Base-by-base conservation (phyloP, 2,888 invertebrate species). In the Acanthoscelides obtectus region DNA sequence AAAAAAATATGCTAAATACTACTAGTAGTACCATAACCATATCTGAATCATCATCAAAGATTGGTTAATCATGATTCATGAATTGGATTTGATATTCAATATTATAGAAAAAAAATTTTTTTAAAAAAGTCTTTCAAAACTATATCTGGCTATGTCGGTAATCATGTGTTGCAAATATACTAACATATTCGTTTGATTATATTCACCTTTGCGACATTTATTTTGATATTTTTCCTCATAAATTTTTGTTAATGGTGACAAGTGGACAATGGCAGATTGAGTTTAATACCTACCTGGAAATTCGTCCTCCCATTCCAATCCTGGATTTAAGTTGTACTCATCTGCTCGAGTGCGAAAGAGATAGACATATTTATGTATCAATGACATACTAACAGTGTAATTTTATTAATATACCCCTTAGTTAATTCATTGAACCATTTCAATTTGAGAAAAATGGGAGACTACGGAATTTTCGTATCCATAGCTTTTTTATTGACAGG, bases 221-320 rank as follows among this genome's bases (percentile, higher is more conserved):
- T 17, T 45, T 45, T 12, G 45, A 45, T 45, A 12, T 6, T 6
- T 25, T 45, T 45, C 12, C 17, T 45, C 17, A 12, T 45, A 45
- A 6, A 45, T 45, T 45, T 12, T 45, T 45, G 45, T 45, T 45
- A 45, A 45, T 45, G 45, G 45, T 45, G 45, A 45, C 45, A 45
- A 45, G 45, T 45, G 45, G 45, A 45, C 45, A 45, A 45, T 45
- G 45, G 45, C 45, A 45, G 45, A 45, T 17, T 45, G 45, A 45
- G 45, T 45, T 45, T 45, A 6, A 45, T 45, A 94, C 96, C 95
- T 97, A 97, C 97, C 96, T 97, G 96, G 95, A 90, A 97, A 97
- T 91, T 97, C 97, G 95, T 97, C 97, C 93, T 97, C 97, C 97
- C 97, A 97, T 91, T 97, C 97, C 96, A 97, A 96, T 94, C 95